Percentiles rank a stretch among this genome's conserved stretches.
These are phyloP conservation scores for Henricia sp. DNA, from an alignment of 53 echinoderm and acorn worm species.

Conservation along the genomic window DNA sequence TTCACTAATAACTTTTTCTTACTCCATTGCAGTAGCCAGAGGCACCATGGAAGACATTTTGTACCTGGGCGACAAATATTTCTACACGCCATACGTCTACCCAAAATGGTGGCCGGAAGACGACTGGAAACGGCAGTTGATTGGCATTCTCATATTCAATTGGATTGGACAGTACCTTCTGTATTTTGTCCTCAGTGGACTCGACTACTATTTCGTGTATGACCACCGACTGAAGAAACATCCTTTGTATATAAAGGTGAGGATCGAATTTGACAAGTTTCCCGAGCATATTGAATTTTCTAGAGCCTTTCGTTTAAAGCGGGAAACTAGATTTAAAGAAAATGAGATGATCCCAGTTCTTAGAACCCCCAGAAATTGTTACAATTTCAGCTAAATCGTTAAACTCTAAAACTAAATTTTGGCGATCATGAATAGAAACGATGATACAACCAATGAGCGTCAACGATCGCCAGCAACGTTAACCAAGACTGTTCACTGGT, in stretches of 20 bases:
- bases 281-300: neutral
- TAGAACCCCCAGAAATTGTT: too few relatives aligned
- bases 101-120: constrained; percentile 84
- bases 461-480: too few relatives aligned
- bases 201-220: constrained; percentile 79
- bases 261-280: neutral
- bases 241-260: constrained; percentile 74
- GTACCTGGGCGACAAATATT: constrained; percentile 62
- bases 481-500: too few relatives aligned
- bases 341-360: too few relatives aligned
- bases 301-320: too few relatives aligned
- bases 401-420: too few relatives aligned
- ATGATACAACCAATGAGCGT: too few relatives aligned
- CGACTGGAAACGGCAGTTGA: constrained; percentile 78
- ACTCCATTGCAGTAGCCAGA: neutral
- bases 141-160: constrained; percentile 74
- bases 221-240: constrained; percentile 80
- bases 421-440: too few relatives aligned
- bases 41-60: constrained; percentile 83
- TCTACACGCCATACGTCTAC: constrained; percentile 80
- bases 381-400: too few relatives aligned
- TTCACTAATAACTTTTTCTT: neutral
- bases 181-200: constrained; percentile 59
- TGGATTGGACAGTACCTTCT: constrained; percentile 64
- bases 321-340: too few relatives aligned